Evolutionary conservation across 1,140 invertebrate species (phyloP).

Genomic region (Antheraea mylitta): DNA sequence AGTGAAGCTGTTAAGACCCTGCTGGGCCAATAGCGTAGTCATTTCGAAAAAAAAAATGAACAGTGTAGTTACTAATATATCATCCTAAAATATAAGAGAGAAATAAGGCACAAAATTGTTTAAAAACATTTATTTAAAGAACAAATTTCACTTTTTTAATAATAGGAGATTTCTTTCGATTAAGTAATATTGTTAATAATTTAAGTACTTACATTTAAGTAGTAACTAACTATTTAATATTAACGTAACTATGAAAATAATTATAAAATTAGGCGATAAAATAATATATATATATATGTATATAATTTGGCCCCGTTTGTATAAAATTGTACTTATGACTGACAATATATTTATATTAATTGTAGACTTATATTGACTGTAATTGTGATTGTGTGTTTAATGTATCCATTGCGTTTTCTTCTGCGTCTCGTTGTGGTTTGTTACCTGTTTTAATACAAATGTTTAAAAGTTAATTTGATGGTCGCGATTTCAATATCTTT

Average conservation of each 20-base stretch:
- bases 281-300: too few relatives aligned
- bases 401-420: not conserved
- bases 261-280: not conserved
- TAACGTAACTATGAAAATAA: not conserved
- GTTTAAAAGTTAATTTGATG: not conserved
- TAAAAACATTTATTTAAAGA: not conserved
- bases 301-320: not conserved
- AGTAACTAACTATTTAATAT: not conserved
- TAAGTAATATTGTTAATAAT: not conserved
- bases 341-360: not conserved
- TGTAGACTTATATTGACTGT: not conserved
- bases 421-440: not conserved
- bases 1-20: too few relatives aligned
- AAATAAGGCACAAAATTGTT: not conserved
- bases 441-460: not conserved
- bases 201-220: not conserved
- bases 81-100: not conserved
- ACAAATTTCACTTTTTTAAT: not conserved
- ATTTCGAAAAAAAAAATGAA: too few relatives aligned
- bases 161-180: not conserved
- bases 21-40: too few relatives aligned
- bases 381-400: not conserved
- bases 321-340: not conserved
- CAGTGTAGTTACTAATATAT: too few relatives aligned
- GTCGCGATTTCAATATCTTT: too few relatives aligned